These are phyloP conservation scores for Linepithema humile DNA, from an alignment of 1,140 invertebrate genomes.

Conservation along the genomic window DNA sequence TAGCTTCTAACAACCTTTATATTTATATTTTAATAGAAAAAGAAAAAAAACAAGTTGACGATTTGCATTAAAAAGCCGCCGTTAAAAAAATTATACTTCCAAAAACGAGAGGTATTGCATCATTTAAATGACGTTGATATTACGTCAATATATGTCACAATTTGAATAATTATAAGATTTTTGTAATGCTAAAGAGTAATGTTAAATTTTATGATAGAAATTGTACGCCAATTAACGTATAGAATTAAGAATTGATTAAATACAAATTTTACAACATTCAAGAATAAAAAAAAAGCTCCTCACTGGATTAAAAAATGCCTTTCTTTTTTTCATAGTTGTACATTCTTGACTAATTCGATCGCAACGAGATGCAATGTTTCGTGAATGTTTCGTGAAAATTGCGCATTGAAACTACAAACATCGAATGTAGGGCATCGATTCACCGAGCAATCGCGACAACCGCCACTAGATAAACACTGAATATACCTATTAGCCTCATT, in stretches of 20 bases:
- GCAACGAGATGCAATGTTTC: no score
- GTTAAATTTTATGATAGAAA: no score
- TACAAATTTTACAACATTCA: not conserved
- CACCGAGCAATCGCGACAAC: conserved; percentile 2
- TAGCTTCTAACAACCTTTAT: no score
- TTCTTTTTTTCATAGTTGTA: not conserved
- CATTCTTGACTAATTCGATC: not conserved
- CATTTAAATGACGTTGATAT: no score
- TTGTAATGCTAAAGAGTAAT: not conserved
- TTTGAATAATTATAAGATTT: no score
- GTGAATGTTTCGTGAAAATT: not conserved
- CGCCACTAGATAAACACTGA: not conserved
- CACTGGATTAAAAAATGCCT: not conserved
- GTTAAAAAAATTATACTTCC: no score
- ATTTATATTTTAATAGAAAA: no score
- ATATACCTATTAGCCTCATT: conserved; percentile 12
- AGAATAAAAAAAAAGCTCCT: not conserved
- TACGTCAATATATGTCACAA: no score
- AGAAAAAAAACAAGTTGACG: no score
- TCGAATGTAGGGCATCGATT: conserved; percentile 12
- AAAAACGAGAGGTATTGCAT: no score
- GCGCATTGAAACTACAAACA: not conserved
- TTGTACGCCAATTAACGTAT: not conserved
- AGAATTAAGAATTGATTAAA: not conserved
- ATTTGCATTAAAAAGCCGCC: no score